Conservation (phyloP, 2,113 vertebrate species). For the Tricholaema leucomelas region DNA sequence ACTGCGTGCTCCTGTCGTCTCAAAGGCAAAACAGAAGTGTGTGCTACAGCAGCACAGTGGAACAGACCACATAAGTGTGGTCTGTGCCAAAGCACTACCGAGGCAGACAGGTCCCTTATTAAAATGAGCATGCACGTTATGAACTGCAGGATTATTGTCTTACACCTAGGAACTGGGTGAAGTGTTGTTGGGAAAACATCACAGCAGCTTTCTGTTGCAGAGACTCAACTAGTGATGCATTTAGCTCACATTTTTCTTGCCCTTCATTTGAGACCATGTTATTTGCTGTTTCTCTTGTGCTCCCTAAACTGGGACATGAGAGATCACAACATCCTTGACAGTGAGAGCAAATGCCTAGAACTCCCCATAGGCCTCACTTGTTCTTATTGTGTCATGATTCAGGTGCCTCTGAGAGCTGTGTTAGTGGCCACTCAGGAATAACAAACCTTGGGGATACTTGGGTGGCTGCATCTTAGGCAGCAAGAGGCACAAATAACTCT, state of each 20-base stretch:
- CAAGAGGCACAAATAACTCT: not conserved
- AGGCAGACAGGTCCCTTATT: not conserved
- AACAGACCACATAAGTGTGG: not conserved
- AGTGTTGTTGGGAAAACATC: not conserved
- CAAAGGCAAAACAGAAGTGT: not conserved
- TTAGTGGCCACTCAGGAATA: not conserved
- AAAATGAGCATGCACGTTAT: not conserved
- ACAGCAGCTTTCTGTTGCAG: not conserved
- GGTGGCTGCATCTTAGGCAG: not conserved
- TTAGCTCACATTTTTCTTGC: not conserved
- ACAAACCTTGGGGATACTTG: not conserved
- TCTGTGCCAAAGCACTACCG: not conserved
- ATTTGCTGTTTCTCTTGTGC: not conserved
- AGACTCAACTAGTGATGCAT: not conserved
- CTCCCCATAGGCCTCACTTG: not conserved
- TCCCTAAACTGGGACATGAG: not conserved
- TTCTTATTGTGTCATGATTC: not conserved
- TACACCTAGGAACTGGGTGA: not conserved
- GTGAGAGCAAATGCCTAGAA: not conserved
- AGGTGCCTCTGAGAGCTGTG: not conserved
- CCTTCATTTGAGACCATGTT: not conserved
- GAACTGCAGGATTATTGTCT: not conserved
- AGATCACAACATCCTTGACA: not conserved
- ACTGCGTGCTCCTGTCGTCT: not conserved
- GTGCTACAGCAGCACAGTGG: not conserved